Evolutionary conservation across 1,140 invertebrate genomes (phyloP).

Genomic region (Agrypnia vestita): DNA sequence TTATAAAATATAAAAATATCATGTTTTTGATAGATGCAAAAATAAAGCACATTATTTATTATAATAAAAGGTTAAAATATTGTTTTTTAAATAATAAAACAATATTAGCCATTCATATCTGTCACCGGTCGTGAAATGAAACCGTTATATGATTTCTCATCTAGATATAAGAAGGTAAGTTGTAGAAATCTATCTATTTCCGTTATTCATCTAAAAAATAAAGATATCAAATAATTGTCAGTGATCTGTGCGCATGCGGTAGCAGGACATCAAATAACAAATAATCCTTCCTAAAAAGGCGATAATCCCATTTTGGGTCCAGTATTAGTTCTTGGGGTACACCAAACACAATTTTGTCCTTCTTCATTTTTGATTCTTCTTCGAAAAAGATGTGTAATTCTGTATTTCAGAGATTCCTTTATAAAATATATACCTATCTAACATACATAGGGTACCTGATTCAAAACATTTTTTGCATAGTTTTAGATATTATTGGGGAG

Average conservation of each 20-base stretch:
- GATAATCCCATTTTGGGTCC: constrained; percentile 57
- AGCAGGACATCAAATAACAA: constrained; percentile 54
- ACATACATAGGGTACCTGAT: background rate
- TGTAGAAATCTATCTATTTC: background rate
- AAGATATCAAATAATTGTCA: constrained; percentile 29
- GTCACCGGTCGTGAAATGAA: background rate
- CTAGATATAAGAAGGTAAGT: too few species aligned
- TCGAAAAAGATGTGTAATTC: background rate
- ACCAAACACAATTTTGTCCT: background rate
- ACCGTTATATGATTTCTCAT: background rate
- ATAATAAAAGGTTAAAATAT: too few species aligned
- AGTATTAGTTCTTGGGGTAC: constrained; percentile 8
- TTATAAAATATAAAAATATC: too few species aligned
- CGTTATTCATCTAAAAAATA: constrained; percentile 40
- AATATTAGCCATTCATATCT: too few species aligned
- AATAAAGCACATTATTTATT: too few species aligned
- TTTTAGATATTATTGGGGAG: background rate
- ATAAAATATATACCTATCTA: constrained; percentile 7
- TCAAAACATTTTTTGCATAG: background rate
- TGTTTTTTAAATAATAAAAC: too few species aligned
- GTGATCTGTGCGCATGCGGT: constrained; percentile 26
- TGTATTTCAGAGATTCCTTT: constrained; percentile 6
- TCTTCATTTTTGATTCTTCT: constrained; percentile 16
- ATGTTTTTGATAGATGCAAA: too few species aligned
- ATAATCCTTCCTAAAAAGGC: constrained; percentile 55